These are phyloP conservation scores for Aquatica leii DNA, from an alignment of 2,888 invertebrate genomes.

Conservation along the genomic window DNA sequence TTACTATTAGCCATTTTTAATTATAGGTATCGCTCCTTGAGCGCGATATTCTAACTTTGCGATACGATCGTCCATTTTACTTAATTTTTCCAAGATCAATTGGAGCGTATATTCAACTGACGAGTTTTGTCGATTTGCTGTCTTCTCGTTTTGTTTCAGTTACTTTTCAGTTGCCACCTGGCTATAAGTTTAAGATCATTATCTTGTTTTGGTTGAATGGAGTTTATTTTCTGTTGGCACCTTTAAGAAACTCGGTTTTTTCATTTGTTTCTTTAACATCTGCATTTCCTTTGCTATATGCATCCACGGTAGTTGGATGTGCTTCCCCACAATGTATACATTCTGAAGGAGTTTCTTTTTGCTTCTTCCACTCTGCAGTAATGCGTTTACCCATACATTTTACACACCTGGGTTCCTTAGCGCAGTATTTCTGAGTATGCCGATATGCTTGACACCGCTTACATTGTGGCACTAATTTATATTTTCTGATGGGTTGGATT, in stretches of 20 bases:
- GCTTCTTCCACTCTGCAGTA: constrained; percentile 20
- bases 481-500: constrained; percentile 14
- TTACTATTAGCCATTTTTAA: constrained; percentile 22
- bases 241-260: constrained; percentile 21
- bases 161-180: not conserved
- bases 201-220: not conserved
- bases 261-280: constrained; percentile 12
- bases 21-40: constrained; percentile 35
- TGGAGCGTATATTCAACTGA: not conserved
- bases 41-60: constrained; percentile 29
- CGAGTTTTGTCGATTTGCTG: not conserved
- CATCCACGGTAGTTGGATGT: constrained; percentile 26
- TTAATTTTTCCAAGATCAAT: constrained; percentile 24
- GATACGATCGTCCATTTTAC: constrained; percentile 33
- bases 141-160: constrained; percentile 4
- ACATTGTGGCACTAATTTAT: constrained; percentile 16
- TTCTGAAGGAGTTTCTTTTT: constrained; percentile 18
- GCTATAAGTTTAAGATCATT: not conserved
- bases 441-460: constrained; percentile 28
- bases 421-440: constrained; percentile 30
- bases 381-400: constrained; percentile 31
- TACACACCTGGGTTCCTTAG: constrained; percentile 34
- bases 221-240: not conserved
- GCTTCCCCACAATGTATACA: constrained; percentile 24
- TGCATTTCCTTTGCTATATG: constrained; percentile 12